Percentiles rank a stretch among this genome's conserved stretches.
phyloP scores from a whole-genome alignment of 35 echinoderm and acorn worm genomes.

The Chiridota heheva region DNA sequence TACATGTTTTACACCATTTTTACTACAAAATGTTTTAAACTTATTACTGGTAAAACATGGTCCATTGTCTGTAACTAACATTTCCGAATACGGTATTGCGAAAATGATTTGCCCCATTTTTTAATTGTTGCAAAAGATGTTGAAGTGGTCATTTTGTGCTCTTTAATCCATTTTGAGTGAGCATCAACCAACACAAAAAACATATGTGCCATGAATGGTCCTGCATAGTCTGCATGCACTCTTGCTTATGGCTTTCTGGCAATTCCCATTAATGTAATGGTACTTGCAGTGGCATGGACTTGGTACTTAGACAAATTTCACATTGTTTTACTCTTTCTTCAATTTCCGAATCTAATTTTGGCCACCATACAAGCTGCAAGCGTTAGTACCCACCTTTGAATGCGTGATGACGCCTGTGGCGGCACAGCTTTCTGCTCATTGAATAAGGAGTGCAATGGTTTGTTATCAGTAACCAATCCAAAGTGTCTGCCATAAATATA shows the following conservation, averaged over 20 bases:
- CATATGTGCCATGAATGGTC: slow-evolving; percentile 58
- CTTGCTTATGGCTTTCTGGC: slow-evolving; percentile 46
- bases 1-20: slow-evolving; percentile 58
- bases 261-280: slow-evolving; percentile 62
- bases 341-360: slow-evolving; percentile 40
- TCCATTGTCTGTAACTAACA: slow-evolving; percentile 60
- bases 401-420: neutral
- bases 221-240: slow-evolving; percentile 68
- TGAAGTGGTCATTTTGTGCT: slow-evolving; percentile 36
- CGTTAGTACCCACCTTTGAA: slow-evolving; percentile 25
- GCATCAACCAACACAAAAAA: slow-evolving; percentile 73
- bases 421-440: slow-evolving; percentile 8
- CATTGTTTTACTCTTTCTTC: slow-evolving; percentile 52
- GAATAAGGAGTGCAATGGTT: slow-evolving; percentile 20
- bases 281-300: slow-evolving; percentile 28
- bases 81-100: slow-evolving; percentile 46
- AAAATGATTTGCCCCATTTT: slow-evolving; percentile 31
- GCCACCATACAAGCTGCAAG: slow-evolving; percentile 39
- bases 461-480: slow-evolving; percentile 9
- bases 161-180: slow-evolving; percentile 75
- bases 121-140: slow-evolving; percentile 42
- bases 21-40: slow-evolving; percentile 45
- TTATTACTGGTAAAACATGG: slow-evolving; percentile 55
- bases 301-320: slow-evolving; percentile 12
- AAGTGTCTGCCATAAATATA: slow-evolving; percentile 36